These are phyloP conservation scores for Villa cingulata DNA, from an alignment of 2,888 invertebrate genomes.

Conservation along the genomic window DNA sequence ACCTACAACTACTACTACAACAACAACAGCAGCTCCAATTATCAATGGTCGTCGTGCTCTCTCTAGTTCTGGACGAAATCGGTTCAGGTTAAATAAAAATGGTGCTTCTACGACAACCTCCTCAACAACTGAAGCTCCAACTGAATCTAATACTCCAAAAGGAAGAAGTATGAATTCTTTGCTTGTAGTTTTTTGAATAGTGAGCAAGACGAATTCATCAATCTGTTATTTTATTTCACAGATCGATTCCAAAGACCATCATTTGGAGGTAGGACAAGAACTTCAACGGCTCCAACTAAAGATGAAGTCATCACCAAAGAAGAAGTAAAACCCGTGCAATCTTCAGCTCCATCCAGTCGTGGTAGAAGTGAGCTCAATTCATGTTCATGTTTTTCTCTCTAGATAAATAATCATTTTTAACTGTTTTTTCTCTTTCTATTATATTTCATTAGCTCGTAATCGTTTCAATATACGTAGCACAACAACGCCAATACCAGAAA, in stretches of 20 bases:
- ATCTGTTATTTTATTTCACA: conserved; percentile 10
- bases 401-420: not conserved
- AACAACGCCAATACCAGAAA: conserved; percentile 24
- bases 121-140: conserved; percentile 36
- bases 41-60: conserved; percentile 24
- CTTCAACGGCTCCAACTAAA: conserved; percentile 21
- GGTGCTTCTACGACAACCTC: conserved; percentile 33
- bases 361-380: conserved; percentile 25
- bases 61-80: conserved; percentile 28
- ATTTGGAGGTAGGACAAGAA: conserved; percentile 29
- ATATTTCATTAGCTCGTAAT: conserved; percentile 28
- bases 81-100: conserved; percentile 26
- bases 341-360: conserved; percentile 13
- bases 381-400: not conserved
- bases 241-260: conserved; percentile 35
- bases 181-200: not conserved
- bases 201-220: not conserved
- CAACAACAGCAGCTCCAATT: conserved; percentile 37
- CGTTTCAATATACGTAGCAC: conserved; percentile 33
- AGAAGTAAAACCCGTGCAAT: conserved; percentile 24
- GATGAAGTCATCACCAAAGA: conserved; percentile 26
- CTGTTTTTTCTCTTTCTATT: not conserved
- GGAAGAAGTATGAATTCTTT: conserved; percentile 24
- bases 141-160: conserved; percentile 35
- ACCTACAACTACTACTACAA: conserved; percentile 43